Evolutionary conservation across 2,888 invertebrate species (phyloP).

Genomic region (Agrochola lota): DNA sequence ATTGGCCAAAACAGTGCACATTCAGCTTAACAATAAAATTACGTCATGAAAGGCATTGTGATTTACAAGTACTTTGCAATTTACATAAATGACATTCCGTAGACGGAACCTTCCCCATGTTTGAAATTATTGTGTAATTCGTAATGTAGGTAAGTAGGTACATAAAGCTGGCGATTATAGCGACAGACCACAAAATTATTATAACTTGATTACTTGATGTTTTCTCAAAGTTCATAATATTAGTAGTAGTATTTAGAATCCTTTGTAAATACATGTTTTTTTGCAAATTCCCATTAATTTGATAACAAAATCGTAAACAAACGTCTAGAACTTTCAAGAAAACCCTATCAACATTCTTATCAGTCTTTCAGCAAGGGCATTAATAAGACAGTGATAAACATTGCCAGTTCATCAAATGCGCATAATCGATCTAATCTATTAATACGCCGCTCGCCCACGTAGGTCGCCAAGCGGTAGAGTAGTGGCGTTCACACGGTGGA

Average conservation of each 20-base stretch:
- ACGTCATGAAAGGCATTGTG: constrained; percentile 13
- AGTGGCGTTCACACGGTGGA: constrained; percentile 13
- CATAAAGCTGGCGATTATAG: background rate
- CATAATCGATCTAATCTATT: constrained; percentile 57
- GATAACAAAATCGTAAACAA: constrained; percentile 33
- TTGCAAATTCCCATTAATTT: background rate
- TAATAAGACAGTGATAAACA: constrained; percentile 46
- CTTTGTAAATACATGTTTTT: background rate
- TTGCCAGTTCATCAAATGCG: constrained; percentile 37
- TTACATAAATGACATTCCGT: background rate
- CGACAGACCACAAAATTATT: background rate
- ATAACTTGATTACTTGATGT: background rate
- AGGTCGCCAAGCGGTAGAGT: constrained; percentile 20
- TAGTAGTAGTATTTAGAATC: too few species aligned
- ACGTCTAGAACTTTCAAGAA: constrained; percentile 33
- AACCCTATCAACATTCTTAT: constrained; percentile 47
- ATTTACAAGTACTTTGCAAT: constrained; percentile 11
- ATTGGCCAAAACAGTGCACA: background rate
- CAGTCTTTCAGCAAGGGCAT: constrained; percentile 33
- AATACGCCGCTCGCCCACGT: constrained; percentile 52
- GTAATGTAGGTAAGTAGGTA: background rate
- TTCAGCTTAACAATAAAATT: constrained; percentile 13
- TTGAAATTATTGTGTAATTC: constrained; percentile 20
- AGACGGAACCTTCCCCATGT: background rate
- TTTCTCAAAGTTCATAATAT: background rate